Conservation (phyloP, 2,113 vertebrate genomes). For the Heterocephalus glaber region DNA sequence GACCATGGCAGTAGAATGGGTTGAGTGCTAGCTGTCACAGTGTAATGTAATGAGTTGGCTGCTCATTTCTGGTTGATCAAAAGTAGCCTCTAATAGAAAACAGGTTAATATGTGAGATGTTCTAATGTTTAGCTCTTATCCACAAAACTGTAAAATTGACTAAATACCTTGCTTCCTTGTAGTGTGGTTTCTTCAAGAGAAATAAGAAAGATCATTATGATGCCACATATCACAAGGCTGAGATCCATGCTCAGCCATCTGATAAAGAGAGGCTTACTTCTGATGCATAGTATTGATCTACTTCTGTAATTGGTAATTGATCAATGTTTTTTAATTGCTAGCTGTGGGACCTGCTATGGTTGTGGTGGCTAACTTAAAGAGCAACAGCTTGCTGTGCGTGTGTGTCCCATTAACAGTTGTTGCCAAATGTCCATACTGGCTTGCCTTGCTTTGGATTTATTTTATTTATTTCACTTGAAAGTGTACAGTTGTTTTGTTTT, state of each 20-base stretch:
- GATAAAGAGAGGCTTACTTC: conserved; percentile 99
- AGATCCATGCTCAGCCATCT: conserved; percentile 99
- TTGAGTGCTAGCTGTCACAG: neutral
- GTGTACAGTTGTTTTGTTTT: conserved; percentile 32
- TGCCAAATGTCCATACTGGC: conserved; percentile 82
- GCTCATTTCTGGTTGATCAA: neutral
- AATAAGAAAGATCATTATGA: conserved; percentile 95
- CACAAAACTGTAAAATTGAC: conserved; percentile 83
- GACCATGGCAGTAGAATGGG: neutral
- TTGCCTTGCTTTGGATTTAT: conserved; percentile 82
- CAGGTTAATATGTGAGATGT: conserved; percentile 46
- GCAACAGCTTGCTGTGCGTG: conserved; percentile 83
- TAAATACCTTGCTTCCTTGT: conserved; percentile 93
- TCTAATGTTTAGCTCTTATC: conserved; percentile 68
- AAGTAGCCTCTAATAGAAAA: neutral
- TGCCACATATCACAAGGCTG: conserved; percentile 98
- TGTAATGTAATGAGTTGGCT: neutral
- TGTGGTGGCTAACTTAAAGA: conserved; percentile 88
- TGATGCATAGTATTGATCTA: conserved; percentile 95
- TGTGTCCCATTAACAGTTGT: conserved; percentile 86
- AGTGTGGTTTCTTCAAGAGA: conserved; percentile 99
- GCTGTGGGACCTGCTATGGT: conserved; percentile 89
- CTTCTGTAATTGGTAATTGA: conserved; percentile 94
- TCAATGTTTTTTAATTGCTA: conserved; percentile 84
- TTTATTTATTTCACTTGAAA: conserved; percentile 79